Evolutionary conservation across 2,888 invertebrate species (phyloP).

Genomic region (Mellilla xanthometata): DNA sequence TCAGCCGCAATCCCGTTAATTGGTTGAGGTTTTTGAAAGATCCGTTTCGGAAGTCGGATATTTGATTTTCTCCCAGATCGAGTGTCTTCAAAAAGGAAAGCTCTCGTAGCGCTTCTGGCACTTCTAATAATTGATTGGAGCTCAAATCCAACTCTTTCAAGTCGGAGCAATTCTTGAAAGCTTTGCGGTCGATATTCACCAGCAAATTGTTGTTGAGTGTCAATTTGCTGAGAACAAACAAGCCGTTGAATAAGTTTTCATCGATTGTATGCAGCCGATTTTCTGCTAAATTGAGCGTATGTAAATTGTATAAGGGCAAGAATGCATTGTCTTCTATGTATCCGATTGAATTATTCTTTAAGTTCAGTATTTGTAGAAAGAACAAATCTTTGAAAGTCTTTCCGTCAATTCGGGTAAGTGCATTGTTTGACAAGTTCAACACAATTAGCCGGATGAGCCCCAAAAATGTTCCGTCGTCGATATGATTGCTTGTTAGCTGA

Average conservation of each 20-base stretch:
- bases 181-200: slow-evolving; percentile 88
- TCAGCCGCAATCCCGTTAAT: slow-evolving; percentile 92
- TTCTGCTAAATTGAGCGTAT: slow-evolving; percentile 94
- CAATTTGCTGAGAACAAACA: slow-evolving; percentile 91
- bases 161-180: slow-evolving; percentile 94
- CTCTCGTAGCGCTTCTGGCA: slow-evolving; percentile 92
- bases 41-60: slow-evolving; percentile 91
- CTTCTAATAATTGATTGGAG: slow-evolving; percentile 90
- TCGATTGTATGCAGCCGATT: slow-evolving; percentile 92
- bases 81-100: slow-evolving; percentile 92
- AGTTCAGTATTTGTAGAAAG: slow-evolving; percentile 92
- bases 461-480: slow-evolving; percentile 92
- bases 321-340: slow-evolving; percentile 95
- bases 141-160: slow-evolving; percentile 94
- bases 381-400: slow-evolving; percentile 93
- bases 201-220: slow-evolving; percentile 94
- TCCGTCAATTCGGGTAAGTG: slow-evolving; percentile 91
- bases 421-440: slow-evolving; percentile 92
- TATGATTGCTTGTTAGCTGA: slow-evolving; percentile 91
- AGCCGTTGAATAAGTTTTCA: slow-evolving; percentile 90
- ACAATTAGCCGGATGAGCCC: slow-evolving; percentile 93
- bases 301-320: slow-evolving; percentile 92
- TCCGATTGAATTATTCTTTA: slow-evolving; percentile 94
- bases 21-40: slow-evolving; percentile 93
- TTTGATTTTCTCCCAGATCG: slow-evolving; percentile 96